A percentile compares a stretch with the other conserved stretches of the same genome.
Evolutionary conservation across 1,140 invertebrate genomes (phyloP).

Genomic region (Aphelinus atriplicis): DNA sequence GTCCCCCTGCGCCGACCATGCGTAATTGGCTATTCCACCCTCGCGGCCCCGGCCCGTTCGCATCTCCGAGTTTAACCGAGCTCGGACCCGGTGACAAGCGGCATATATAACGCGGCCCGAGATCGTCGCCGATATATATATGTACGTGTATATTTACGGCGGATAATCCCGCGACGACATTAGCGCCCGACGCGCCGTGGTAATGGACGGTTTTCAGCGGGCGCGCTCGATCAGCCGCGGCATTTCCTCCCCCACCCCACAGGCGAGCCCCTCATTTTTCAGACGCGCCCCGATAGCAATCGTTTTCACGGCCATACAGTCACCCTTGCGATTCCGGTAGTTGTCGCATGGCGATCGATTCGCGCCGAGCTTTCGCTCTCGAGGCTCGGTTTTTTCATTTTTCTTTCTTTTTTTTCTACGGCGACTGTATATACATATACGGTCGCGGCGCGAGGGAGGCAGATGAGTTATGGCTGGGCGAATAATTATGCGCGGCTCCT

Average conservation of each 20-base stretch:
- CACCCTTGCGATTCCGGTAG: slow-evolving; percentile 35
- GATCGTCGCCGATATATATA: too few species aligned
- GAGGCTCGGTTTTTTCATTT: too few species aligned
- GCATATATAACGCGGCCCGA: too few species aligned
- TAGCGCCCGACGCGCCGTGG: neutral
- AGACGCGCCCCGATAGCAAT: neutral
- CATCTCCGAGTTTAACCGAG: neutral
- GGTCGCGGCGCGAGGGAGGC: neutral
- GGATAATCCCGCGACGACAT: slow-evolving; percentile 16
- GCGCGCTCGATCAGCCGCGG: neutral
- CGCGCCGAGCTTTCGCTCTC: too few species aligned
- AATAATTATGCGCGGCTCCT: slow-evolving; percentile 64
- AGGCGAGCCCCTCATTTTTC: neutral
- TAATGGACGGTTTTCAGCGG: slow-evolving; percentile 10
- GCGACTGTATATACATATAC: too few species aligned
- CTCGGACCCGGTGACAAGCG: too few species aligned
- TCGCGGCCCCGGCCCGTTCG: neutral
- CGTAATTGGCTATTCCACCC: slow-evolving; percentile 57
- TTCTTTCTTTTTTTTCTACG: too few species aligned
- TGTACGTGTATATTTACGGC: too few species aligned
- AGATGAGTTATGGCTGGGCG: slow-evolving; percentile 61
- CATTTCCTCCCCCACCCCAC: too few species aligned
- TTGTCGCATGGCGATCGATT: neutral
- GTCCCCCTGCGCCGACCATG: slow-evolving; percentile 19
- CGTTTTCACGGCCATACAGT: neutral